Evolutionary conservation across 2,113 vertebrate genomes (phyloP), one percentile per base, ranked within the genome.

Genomic region (Rhabdornis inornatus): DNA sequence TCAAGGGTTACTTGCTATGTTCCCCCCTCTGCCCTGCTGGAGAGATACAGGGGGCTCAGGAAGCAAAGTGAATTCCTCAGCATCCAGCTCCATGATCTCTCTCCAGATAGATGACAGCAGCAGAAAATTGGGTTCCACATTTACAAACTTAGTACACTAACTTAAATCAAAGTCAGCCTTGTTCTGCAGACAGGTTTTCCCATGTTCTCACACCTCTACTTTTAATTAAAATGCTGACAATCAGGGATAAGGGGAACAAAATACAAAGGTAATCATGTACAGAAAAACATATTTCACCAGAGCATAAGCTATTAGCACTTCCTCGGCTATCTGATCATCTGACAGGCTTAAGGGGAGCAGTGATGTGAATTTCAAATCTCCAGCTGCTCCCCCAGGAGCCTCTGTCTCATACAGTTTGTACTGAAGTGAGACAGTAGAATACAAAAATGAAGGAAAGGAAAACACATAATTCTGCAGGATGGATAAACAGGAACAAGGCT

Each of bases 211-310:
- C 92, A 94, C 95, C 94, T 98, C 96, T 97, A 94, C 89, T 98
- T 98, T 98, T 98, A 98, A 98, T 98, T 98, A 98, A 98, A 98
- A 97, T 97, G 93, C 95, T 97, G 97, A 98, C 97, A 97, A 96
- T 93, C 96, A 96, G 89, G 97, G 89, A 97, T 96, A 97, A 97
- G 83, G 94, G 71, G 86, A 97, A 79, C 94, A 97, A 97, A 98
- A 97, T 97, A 97, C 95, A 97, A 98, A 97, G 96, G 96, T 95
- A 97, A 97, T 97, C 97, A 96, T 97, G 90, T 96, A 97, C 95
- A 96, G 94, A 97, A 97, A 98, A 97, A 96, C 95, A 95, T 96
- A 97, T 98, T 98, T 97, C 94, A 97, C 94, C 90, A 97, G 91
- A 97, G 97, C 92, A 95, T 95, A 96, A 97, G 95, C 97, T 97